Conservation (phyloP, 2,888 invertebrate species). For the Hoplodrina blanda region DNA sequence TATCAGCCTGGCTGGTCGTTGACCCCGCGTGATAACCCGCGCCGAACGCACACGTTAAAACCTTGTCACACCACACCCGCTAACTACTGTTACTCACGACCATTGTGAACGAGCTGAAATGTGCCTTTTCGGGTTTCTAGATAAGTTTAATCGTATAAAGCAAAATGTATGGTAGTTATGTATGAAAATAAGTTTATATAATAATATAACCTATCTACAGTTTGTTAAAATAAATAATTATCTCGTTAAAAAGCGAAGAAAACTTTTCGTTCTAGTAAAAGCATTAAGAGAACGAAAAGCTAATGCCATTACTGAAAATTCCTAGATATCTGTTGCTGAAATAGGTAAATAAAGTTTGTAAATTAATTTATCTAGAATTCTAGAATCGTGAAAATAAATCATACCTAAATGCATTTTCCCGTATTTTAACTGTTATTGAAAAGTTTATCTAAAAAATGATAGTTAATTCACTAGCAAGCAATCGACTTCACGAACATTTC, state of each 20-base stretch:
- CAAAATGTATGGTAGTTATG: not conserved
- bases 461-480: too few relatives aligned
- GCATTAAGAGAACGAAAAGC: too few relatives aligned
- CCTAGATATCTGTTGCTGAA: too few relatives aligned
- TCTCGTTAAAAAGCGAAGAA: not conserved
- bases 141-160: constrained; percentile 1
- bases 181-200: not conserved
- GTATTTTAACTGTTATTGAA: not conserved
- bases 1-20: constrained; percentile 79
- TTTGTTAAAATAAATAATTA: not conserved
- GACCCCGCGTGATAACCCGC: constrained; percentile 78
- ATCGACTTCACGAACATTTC: too few relatives aligned
- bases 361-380: not conserved
- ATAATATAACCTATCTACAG: too few relatives aligned
- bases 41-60: constrained; percentile 48
- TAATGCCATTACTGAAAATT: not conserved
- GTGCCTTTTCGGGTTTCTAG: not conserved
- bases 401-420: not conserved
- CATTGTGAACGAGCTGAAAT: constrained; percentile 17
- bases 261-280: not conserved
- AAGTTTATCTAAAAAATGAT: too few relatives aligned
- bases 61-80: constrained; percentile 36
- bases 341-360: not conserved
- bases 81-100: constrained; percentile 37
- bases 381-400: constrained; percentile 9